Evolutionary conservation across 2,113 vertebrate species (phyloP).

Genomic region (Piliocolobus tephrosceles): DNA sequence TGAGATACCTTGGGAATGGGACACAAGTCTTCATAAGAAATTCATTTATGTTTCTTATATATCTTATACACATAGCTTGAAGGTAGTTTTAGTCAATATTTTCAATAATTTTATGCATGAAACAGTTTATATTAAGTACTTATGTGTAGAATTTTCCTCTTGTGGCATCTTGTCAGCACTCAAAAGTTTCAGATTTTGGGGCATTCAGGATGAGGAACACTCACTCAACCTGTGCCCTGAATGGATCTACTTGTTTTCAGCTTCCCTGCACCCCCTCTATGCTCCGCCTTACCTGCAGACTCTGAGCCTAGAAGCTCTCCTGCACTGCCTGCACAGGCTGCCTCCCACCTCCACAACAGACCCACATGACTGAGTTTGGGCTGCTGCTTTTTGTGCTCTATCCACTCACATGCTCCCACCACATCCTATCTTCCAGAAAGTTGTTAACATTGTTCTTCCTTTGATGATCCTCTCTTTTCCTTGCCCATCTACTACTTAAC

Average conservation of each 20-base stretch:
- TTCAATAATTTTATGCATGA: background rate
- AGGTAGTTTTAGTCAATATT: background rate
- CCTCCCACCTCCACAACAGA: background rate
- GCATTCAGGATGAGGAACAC: background rate
- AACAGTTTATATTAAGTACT: background rate
- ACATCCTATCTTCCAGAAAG: background rate
- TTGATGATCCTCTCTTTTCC: background rate
- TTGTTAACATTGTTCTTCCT: background rate
- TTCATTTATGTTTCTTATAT: background rate
- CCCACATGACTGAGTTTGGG: fast-evolving
- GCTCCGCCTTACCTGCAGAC: background rate
- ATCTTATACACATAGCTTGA: background rate
- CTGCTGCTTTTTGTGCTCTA: background rate
- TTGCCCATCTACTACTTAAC: background rate
- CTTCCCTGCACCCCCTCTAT: background rate
- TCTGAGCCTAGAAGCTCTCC: too few species aligned
- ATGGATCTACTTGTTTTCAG: background rate
- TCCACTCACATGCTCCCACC: background rate
- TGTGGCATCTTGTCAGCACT: background rate
- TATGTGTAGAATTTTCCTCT: background rate
- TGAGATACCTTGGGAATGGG: background rate
- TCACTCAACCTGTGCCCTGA: background rate
- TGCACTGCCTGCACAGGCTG: too few species aligned
- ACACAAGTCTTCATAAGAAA: background rate
- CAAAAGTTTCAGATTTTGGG: background rate